Conservation (phyloP, 2,888 invertebrate species). For the Pilophorus perplexus region DNA sequence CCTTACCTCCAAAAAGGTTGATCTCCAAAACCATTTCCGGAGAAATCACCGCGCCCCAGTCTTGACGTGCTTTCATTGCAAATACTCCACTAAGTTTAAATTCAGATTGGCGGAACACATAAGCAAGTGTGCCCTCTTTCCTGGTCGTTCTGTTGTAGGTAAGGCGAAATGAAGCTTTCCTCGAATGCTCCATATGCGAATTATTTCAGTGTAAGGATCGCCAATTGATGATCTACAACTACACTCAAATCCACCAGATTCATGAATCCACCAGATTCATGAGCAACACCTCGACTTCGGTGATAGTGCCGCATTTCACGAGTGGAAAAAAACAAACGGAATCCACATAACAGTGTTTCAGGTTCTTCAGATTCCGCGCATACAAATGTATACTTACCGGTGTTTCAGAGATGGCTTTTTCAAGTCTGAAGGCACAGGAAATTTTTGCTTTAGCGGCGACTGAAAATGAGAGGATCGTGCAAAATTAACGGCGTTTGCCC, state of each 20-base stretch:
- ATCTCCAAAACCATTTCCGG: too few relatives aligned
- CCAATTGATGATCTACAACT: slow-evolving; percentile 5
- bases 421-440: background rate
- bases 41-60: too few relatives aligned
- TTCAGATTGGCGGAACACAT: slow-evolving; percentile 10
- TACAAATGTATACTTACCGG: background rate
- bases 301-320: background rate
- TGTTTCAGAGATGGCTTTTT: slow-evolving; percentile 33
- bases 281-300: background rate
- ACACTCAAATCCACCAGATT: background rate
- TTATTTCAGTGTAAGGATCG: background rate
- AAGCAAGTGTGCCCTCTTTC: background rate
- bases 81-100: slow-evolving; percentile 4
- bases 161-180: background rate
- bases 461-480: slow-evolving; percentile 18
- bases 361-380: background rate
- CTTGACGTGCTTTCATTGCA: too few relatives aligned
- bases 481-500: slow-evolving; percentile 28
- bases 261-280: too few relatives aligned
- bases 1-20: too few relatives aligned
- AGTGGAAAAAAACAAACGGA: slow-evolving; percentile 20
- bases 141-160: background rate
- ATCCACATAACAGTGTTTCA: background rate
- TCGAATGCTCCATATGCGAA: slow-evolving; percentile 10
- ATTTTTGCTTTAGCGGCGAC: too few relatives aligned